A percentile compares a stretch with the other conserved stretches of the same genome.
phyloP scores from a whole-genome alignment of 2,113 vertebrate species.

The Cinclus cinclus region DNA sequence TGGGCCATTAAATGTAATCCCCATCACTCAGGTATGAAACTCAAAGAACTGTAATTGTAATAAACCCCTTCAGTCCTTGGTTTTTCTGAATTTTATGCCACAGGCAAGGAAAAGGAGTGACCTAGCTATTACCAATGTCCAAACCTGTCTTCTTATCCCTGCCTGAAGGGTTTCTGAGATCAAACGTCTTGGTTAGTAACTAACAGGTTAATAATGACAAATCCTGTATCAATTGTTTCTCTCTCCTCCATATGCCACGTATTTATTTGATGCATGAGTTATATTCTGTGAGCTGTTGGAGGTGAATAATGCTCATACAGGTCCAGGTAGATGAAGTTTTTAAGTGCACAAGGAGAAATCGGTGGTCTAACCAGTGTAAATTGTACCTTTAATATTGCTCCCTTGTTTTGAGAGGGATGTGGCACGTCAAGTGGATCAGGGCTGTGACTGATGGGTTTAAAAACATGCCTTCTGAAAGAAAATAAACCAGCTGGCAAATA shows the following conservation, averaged over 20 bases:
- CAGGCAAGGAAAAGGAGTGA: neutral
- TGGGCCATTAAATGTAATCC: neutral
- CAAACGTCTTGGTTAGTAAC: neutral
- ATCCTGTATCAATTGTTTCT: neutral
- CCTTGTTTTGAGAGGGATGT: neutral
- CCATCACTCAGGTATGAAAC: neutral
- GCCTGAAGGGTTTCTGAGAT: neutral
- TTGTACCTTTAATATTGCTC: neutral
- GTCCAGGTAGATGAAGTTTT: neutral
- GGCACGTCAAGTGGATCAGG: neutral
- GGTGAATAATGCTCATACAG: neutral
- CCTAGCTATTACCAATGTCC: neutral
- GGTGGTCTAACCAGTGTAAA: neutral
- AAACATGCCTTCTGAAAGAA: neutral
- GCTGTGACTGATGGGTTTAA: neutral
- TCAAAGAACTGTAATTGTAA: neutral
- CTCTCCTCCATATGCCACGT: neutral
- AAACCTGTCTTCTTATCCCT: neutral
- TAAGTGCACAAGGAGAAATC: neutral
- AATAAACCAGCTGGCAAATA: conserved; percentile 5
- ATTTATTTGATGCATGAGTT: neutral
- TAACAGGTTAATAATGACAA: neutral
- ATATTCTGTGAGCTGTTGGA: neutral
- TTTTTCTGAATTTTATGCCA: neutral
- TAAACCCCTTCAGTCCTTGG: neutral